Conservation (phyloP, 2,888 invertebrate genomes). For the Biston stratarius region DNA sequence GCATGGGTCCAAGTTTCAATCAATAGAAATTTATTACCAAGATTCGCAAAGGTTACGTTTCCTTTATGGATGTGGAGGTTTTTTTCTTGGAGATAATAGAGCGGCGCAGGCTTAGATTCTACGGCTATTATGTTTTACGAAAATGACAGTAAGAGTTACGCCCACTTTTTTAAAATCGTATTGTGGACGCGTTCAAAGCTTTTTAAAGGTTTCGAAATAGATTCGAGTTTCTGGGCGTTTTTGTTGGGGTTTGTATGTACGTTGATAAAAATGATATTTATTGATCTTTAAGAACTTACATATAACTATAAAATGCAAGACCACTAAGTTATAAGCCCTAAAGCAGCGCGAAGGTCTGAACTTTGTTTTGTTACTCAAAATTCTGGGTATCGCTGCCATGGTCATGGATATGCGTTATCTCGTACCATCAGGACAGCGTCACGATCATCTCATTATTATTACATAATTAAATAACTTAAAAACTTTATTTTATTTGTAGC, state of each 20-base stretch:
- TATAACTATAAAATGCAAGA: too few relatives aligned
- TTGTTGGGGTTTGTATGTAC: slow-evolving; percentile 30
- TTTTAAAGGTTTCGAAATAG: slow-evolving; percentile 83
- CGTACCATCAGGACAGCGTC: too few relatives aligned
- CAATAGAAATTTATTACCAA: slow-evolving; percentile 84
- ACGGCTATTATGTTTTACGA: slow-evolving; percentile 71
- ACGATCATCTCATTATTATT: too few relatives aligned
- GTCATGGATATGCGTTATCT: too few relatives aligned
- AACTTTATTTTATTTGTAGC: too few relatives aligned
- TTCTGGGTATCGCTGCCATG: too few relatives aligned
- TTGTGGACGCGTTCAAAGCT: slow-evolving; percentile 74
- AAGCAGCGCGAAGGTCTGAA: too few relatives aligned
- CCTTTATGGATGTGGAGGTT: slow-evolving; percentile 70
- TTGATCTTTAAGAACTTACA: too few relatives aligned
- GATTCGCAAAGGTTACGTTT: slow-evolving; percentile 82
- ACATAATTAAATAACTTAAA: too few relatives aligned
- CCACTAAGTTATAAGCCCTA: too few relatives aligned
- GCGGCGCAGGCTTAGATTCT: slow-evolving; percentile 73
- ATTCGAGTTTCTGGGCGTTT: slow-evolving; percentile 59
- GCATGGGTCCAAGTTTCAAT: slow-evolving; percentile 85
- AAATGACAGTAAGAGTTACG: slow-evolving; percentile 83
- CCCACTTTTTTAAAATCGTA: slow-evolving; percentile 83
- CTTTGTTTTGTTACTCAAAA: too few relatives aligned
- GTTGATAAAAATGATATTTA: slow-evolving; percentile 1
- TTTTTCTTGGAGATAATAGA: slow-evolving; percentile 68